A percentile compares a stretch with the other conserved stretches of the same genome.
These are phyloP conservation scores for Hoplodrina ambigua DNA, from an alignment of 2,888 invertebrate genomes.

Conservation along the genomic window DNA sequence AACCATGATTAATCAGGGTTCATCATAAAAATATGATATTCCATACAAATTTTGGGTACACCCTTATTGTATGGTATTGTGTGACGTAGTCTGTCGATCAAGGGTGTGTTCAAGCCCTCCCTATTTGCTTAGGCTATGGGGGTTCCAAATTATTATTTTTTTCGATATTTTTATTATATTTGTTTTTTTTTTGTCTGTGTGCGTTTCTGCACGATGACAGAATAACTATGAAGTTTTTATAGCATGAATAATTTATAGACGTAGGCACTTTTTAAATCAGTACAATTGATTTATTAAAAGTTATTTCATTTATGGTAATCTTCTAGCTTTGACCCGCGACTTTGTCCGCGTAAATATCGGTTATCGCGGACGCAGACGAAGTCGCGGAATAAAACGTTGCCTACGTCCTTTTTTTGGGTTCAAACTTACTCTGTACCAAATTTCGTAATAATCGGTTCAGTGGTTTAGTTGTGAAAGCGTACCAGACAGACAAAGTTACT, in stretches of 20 bases:
- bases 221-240: slow-evolving; percentile 2
- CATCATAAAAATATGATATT: slow-evolving; percentile 69
- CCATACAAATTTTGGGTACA: slow-evolving; percentile 56
- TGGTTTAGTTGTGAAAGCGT: too few relatives aligned
- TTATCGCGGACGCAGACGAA: too few relatives aligned
- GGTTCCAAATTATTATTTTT: slow-evolving; percentile 40
- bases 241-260: neutral
- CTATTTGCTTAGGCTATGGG: slow-evolving; percentile 26
- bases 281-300: too few relatives aligned
- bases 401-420: too few relatives aligned
- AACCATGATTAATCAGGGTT: slow-evolving; percentile 58
- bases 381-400: too few relatives aligned
- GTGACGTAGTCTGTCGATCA: slow-evolving; percentile 46
- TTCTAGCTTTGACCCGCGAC: too few relatives aligned
- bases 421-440: too few relatives aligned
- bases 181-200: neutral
- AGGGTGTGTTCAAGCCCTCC: slow-evolving; percentile 50
- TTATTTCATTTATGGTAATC: too few relatives aligned
- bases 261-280: too few relatives aligned
- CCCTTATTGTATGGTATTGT: slow-evolving; percentile 55
- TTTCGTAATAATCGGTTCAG: too few relatives aligned
- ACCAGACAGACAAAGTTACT: too few relatives aligned
- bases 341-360: too few relatives aligned
- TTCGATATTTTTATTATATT: slow-evolving; percentile 43
- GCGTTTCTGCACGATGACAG: slow-evolving; percentile 15